Evolutionary conservation across 2,888 invertebrate species (phyloP), one percentile per base, ranked within the genome.

Genomic region (Chaetoderma sp.): DNA sequence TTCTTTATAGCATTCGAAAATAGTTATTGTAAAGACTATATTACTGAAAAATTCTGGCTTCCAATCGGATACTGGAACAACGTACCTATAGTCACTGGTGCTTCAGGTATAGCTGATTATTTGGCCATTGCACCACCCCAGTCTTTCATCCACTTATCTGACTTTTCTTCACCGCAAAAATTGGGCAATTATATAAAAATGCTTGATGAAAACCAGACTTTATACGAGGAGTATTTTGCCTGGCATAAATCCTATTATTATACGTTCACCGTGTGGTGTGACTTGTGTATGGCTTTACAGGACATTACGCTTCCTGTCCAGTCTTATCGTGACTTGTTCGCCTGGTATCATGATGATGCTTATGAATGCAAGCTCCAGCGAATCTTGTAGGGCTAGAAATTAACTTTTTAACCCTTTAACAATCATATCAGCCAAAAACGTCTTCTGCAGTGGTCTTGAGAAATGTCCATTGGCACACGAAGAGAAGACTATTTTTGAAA

Each of bases 1-100:
- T 52, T 52, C 10, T 52, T 32, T 28, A 6, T 52, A 2, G 2
- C 52, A 2, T 52, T 52, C 32, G 52, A 52, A 21, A 52, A 52
- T 33, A 30, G 52, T 21, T 33, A 52, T 52, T 52, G 52, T 32
- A 25, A 13, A 1, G 52, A 52, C 21, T 52, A 52, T n/a, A 30
- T 52, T 33, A 52, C 52, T 27, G 52, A 52, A 32, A 52, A 52
- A 33, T 30, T 52, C 13, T 52, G 52, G 52, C 28, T 27, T 4
- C 52, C 52, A 28, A 5, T 52, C 1, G 16, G 4, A 16, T 28
- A 32, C 28, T 52, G 52, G 52, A 28, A 52, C 21, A 52, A 30
- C 21, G 32, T 52, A 13, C 52, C 52, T 21, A 21, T 52, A 6
- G 52, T 30, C n/a, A 52, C 32, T 28, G 52, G 52, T 4, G 52